phyloP scores from a whole-genome alignment of 2,113 vertebrate genomes.

The Panthera tigris region DNA sequence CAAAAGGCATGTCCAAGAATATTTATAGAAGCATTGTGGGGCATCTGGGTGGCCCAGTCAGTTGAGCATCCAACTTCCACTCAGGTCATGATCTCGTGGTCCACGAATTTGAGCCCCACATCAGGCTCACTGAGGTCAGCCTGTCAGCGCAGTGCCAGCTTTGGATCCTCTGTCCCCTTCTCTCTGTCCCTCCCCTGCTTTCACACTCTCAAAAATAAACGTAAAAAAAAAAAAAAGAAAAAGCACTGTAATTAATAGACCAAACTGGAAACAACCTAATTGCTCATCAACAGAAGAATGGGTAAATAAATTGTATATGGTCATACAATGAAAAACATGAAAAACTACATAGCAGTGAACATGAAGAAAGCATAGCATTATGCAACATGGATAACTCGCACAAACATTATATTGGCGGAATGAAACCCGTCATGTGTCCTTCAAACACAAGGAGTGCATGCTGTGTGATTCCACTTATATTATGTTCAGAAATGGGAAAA shows the following conservation, averaged over 20 bases:
- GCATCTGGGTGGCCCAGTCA: no score
- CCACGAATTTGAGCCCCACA: no score
- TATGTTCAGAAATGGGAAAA: neutral
- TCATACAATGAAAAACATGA: neutral
- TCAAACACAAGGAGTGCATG: neutral
- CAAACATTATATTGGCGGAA: neutral
- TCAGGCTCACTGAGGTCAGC: no score
- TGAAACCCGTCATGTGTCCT: neutral
- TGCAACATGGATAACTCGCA: neutral
- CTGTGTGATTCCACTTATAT: neutral
- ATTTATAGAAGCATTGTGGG: neutral
- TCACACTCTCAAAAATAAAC: no score
- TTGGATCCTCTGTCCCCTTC: no score
- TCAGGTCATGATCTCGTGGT: no score
- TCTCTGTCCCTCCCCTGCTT: no score
- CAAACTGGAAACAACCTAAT: neutral
- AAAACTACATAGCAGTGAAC: neutral
- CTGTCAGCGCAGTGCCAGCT: no score
- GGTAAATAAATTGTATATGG: neutral
- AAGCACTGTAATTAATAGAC: neutral
- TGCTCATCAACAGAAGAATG: neutral
- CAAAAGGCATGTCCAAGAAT: neutral
- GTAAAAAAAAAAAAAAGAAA: neutral
- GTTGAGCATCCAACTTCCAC: no score
- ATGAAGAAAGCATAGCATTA: neutral